Conservation (phyloP, 2,797 vertebrate genomes). For the Amphiprion clarkii region DNA sequence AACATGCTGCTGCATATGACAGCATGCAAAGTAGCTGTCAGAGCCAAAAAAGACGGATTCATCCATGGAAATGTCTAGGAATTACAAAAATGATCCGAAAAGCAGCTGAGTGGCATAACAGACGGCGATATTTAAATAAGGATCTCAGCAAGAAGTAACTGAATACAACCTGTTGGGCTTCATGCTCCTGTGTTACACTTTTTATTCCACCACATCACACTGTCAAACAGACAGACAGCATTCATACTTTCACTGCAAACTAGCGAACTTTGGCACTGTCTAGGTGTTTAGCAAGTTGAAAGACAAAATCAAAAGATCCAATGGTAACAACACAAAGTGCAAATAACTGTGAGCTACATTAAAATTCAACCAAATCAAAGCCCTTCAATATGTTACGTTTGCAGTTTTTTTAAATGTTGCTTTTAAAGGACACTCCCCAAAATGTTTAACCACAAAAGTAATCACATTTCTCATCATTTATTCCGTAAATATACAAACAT, state of each 20-base stretch:
- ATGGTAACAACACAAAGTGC: too few relatives aligned
- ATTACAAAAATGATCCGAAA: conserved; percentile 39
- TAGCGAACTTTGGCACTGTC: background rate
- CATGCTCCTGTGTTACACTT: conserved; percentile 31
- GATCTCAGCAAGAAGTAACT: conserved; percentile 28
- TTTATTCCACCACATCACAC: background rate
- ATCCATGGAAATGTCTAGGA: conserved; percentile 53
- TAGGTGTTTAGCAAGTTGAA: background rate
- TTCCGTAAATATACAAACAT: background rate
- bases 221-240: background rate
- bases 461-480: background rate
- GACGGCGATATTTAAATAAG: conserved; percentile 48
- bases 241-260: background rate
- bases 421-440: background rate
- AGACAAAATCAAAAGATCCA: background rate
- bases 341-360: background rate
- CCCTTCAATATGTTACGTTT: background rate
- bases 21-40: conserved; percentile 61
- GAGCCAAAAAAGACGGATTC: conserved; percentile 38
- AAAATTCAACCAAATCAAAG: background rate
- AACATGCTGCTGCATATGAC: conserved; percentile 51
- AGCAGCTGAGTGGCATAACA: conserved; percentile 43
- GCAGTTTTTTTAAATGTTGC: background rate
- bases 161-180: conserved; percentile 16
- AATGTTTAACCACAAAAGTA: background rate